A percentile compares a stretch with the other conserved stretches of the same genome.
Evolutionary conservation across 2,888 invertebrate genomes (phyloP).

Genomic region (Acronicta leporina): DNA sequence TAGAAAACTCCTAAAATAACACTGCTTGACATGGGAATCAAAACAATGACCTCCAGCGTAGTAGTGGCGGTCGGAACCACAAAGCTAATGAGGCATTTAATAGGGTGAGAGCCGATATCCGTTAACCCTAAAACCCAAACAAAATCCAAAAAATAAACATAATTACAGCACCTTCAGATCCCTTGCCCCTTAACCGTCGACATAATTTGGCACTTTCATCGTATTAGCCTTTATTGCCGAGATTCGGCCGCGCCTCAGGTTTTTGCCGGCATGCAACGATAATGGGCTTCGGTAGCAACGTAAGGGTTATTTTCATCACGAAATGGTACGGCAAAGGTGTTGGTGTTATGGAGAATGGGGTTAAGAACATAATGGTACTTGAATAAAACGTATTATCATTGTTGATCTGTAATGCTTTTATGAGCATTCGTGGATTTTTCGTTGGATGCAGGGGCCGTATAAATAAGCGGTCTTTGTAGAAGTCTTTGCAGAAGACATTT

Average conservation of each 20-base stretch:
- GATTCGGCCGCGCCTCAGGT: conserved; percentile 67
- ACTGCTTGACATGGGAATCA: no score
- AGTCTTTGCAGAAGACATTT: no score
- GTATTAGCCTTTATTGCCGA: conserved; percentile 75
- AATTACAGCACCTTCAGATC: conserved; percentile 30
- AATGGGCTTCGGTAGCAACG: conserved; percentile 32
- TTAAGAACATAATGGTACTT: conserved; percentile 3
- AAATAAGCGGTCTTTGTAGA: no score
- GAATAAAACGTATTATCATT: conserved; percentile 2
- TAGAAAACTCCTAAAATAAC: no score
- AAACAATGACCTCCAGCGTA: no score
- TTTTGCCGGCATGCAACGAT: conserved; percentile 48
- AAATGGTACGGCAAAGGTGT: conserved; percentile 5
- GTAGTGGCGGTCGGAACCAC: no score
- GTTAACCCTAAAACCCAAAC: conserved; percentile 3
- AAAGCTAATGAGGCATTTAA: no score
- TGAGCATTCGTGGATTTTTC: no score
- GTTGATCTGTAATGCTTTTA: background rate
- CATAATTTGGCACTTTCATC: conserved; percentile 71
- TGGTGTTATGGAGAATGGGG: conserved; percentile 15
- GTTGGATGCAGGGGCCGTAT: no score
- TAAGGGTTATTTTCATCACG: conserved; percentile 14
- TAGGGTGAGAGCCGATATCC: no score
- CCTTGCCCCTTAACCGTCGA: conserved; percentile 12
- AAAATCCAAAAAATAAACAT: conserved; percentile 33